phyloP scores from a whole-genome alignment of 2,888 invertebrate genomes.

The Ptychoptera albimana region DNA sequence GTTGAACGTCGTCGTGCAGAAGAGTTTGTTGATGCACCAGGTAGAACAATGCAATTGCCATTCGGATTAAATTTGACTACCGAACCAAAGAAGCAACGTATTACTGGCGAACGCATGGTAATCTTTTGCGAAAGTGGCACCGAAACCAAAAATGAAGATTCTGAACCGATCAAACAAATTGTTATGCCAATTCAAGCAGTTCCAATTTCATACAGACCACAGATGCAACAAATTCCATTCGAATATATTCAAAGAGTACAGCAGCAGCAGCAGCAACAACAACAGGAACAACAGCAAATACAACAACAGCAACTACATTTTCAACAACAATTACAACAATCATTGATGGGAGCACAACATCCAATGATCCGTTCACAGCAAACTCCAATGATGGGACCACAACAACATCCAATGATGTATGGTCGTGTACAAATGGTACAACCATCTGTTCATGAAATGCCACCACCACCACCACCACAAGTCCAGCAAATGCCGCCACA shows the following conservation, averaged over 20 bases:
- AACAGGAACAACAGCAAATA: slow-evolving; percentile 1
- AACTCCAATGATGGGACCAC: slow-evolving; percentile 3
- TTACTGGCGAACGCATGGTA: slow-evolving; percentile 73
- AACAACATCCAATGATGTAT: slow-evolving; percentile 2
- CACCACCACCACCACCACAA: slow-evolving; percentile 15
- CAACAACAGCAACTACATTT: slow-evolving; percentile 17
- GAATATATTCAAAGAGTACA: slow-evolving; percentile 11
- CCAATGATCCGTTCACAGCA: slow-evolving; percentile 17
- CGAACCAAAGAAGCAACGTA: slow-evolving; percentile 51
- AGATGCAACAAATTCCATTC: slow-evolving; percentile 37
- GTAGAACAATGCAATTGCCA: slow-evolving; percentile 44
- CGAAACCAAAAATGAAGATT: slow-evolving; percentile 21
- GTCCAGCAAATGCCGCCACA: slow-evolving; percentile 17
- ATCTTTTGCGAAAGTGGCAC: slow-evolving; percentile 74
- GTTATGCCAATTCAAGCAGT: slow-evolving; percentile 30
- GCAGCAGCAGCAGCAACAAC: slow-evolving; percentile 3
- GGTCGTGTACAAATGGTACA: neutral
- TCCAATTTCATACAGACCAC: slow-evolving; percentile 34
- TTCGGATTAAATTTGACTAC: slow-evolving; percentile 52
- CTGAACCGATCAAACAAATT: slow-evolving; percentile 28
- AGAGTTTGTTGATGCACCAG: slow-evolving; percentile 62
- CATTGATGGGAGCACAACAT: neutral
- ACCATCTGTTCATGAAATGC: slow-evolving; percentile 13
- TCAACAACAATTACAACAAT: slow-evolving; percentile 1
- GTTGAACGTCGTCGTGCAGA: slow-evolving; percentile 74